Percentiles rank a stretch among this genome's conserved stretches.
phyloP scores from a whole-genome alignment of 1,140 invertebrate species.

The Drosophila saltans region DNA sequence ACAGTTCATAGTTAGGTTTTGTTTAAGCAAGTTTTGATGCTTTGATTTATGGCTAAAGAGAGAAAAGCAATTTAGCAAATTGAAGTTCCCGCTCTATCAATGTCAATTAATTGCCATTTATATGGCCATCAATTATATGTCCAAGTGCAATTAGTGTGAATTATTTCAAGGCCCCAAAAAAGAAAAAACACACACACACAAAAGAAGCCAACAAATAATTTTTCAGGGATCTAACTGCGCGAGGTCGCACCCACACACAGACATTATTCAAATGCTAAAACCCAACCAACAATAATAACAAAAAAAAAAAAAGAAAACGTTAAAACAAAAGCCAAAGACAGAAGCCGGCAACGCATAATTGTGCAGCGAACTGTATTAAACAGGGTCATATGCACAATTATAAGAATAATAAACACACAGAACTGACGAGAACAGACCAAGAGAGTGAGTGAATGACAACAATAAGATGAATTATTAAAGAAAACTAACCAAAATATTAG shows the following conservation, averaged over 20 bases:
- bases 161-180: neutral
- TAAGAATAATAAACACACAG: slow-evolving; percentile 62
- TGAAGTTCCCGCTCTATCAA: slow-evolving; percentile 56
- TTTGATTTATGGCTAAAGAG: slow-evolving; percentile 67
- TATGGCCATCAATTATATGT: slow-evolving; percentile 69
- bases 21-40: slow-evolving; percentile 31
- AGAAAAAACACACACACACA: no score
- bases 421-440: slow-evolving; percentile 8
- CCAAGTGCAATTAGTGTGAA: slow-evolving; percentile 16
- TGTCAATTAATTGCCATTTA: slow-evolving; percentile 74
- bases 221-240: neutral
- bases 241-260: neutral
- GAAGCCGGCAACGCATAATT: slow-evolving; percentile 53
- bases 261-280: slow-evolving; percentile 44
- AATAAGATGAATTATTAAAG: neutral
- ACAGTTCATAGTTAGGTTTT: slow-evolving; percentile 17
- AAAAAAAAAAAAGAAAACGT: slow-evolving; percentile 16
- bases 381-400: slow-evolving; percentile 80
- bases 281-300: slow-evolving; percentile 36
- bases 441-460: slow-evolving; percentile 9
- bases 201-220: slow-evolving; percentile 7
- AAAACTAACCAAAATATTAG: neutral
- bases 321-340: slow-evolving; percentile 41
- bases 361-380: slow-evolving; percentile 77
- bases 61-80: slow-evolving; percentile 61